Base-by-base conservation (phyloP, 2,888 invertebrate species). In the Drosophila setosimentum region DNA sequence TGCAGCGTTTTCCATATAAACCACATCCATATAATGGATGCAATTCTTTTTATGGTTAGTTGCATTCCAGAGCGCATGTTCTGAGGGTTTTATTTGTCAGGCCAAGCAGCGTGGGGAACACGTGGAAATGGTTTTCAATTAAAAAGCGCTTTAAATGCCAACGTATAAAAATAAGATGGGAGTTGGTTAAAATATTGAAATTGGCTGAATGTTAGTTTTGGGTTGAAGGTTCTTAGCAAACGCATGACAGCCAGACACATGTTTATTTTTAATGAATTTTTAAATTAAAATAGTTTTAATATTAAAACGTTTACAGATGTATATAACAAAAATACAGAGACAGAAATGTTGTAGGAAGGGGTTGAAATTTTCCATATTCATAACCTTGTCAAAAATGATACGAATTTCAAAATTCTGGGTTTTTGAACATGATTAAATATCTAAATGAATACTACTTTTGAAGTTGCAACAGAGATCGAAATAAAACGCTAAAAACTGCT, bases 11-110 rank as follows among this genome's bases (percentile, higher is more conserved):
- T 57, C 51, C 54, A 78, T 69, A 45, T 18, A n/a, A 27, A n/a
- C 27, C 35, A 27, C 29, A 54, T 67, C 35, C 49, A 66, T 66
- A 40, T 32, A 74, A 78, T 78, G 70, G 45, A 60, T 76, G 82
- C 82, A 75, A 40, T 48, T 80, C 67, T 85, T 83, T 83, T 87
- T 76, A 87, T 81, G 85, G 81, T 37, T 83, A 79, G 76, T 74
- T 87, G 83, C 86, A 75, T 73, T 61, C 54, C 50, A 35, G 73
- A 74, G 68, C 65, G 60, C 57, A 60, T 62, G 55, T 65, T 53
- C 42, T 33, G 7, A 30, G 40, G 59, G 49, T 61, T 73, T 82
- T 78, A 87, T 84, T 84, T 84, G 83, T 87, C 76, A 68, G 73
- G 40, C 50, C 29, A 58, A 53, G 35, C 24, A 11, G 27, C 35